Evolutionary conservation across 2,888 invertebrate species (phyloP), one percentile per base, ranked within the genome.

Genomic region (Synanthedon andrenaeformis): DNA sequence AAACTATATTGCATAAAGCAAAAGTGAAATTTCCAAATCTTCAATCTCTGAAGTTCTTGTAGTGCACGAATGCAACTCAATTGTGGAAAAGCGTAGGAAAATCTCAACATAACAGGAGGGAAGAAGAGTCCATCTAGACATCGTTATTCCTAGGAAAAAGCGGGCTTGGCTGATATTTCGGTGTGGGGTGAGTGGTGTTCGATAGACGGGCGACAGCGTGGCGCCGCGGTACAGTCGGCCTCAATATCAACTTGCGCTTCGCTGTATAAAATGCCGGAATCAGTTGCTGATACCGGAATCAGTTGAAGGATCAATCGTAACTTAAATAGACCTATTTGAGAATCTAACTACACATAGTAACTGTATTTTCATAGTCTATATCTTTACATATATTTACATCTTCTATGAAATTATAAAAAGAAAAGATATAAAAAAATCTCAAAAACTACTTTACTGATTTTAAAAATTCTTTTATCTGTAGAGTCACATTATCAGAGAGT

Each of bases 181-280:
- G 51, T 51, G 14, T 14, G 48, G 52, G 51, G 35, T 42, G 54
- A 55, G 59, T 57, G 56, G 57, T 55, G 67, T 60, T 65, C 66
- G 63, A 68, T 72, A 69, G 66, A 69, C 65, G 64, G 57, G 69
- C 72, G 74, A 70, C 75, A 62, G 54, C 53, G 56, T 60, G 74
- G 64, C 72, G 74, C 72, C 74, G 6, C 23, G 13, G n/a, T 45
- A 45, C n/a, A 45, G 4, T 45, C 45, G 14, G 45, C 13, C 35
- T 45, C 45, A 45, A 45, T 45, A 45, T 45, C 14, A 13, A 3
- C 13, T 45, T 45, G n/a, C 45, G 5, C 13, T 45, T 2, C 45
- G 8, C 6, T 35, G 1, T 10, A 35, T 35, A 35, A 35, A 35
- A 35, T 10, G 35, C 10, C 35, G 35, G 8, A 1, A 28, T 1